Base-by-base conservation (phyloP, 2,113 vertebrate genomes). In the Saguinus midas region DNA sequence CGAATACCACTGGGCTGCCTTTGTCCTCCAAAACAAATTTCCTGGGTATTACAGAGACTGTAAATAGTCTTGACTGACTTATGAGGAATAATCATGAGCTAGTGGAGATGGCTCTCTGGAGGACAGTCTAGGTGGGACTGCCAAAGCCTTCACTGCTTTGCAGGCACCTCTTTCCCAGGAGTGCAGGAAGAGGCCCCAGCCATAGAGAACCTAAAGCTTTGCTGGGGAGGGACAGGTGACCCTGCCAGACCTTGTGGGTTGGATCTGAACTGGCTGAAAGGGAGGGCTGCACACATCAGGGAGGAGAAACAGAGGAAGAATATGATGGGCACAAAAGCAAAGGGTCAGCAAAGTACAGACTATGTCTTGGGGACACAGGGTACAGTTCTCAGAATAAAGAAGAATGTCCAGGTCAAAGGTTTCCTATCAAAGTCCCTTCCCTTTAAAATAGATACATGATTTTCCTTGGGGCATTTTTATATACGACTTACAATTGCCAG, bases 401-500 rank as follows among this genome's bases (percentile, higher is more conserved):
- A 73, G 6, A 32, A 70, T 14, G 50, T 68, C 81, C 40, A 80
- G 58, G 80, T 58, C 17, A 2, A 89, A 25, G 52, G 43, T 73
- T 84, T 66, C 76, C 72, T 68, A 86, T 37, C 89, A 72, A 82
- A 76, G 55, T 95, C 16, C 64, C 50, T 90, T 88, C 61, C 94
- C 72, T 85, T 87, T 83, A 43, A 96, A 87, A 81, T 0, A 90
- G 64, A 64, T 72, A 70, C 80, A 55, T 68, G 80, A 76, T 64
- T 78, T 73, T 90, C 93, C 85, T 55, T 61, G 78, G 85, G 73
- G 73, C 52, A 40, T 94, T 94, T 95, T 66, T 76, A 43, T 9
- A 78, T 58, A 29, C 82, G 75, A 96, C 85, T 95, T 92, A 72
- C 29, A 94, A 81, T 12, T 73, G 45, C 84, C 92, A 91, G 70